Base-by-base conservation (phyloP, 1,140 invertebrate genomes). In the Psilanteris sp. region DNA sequence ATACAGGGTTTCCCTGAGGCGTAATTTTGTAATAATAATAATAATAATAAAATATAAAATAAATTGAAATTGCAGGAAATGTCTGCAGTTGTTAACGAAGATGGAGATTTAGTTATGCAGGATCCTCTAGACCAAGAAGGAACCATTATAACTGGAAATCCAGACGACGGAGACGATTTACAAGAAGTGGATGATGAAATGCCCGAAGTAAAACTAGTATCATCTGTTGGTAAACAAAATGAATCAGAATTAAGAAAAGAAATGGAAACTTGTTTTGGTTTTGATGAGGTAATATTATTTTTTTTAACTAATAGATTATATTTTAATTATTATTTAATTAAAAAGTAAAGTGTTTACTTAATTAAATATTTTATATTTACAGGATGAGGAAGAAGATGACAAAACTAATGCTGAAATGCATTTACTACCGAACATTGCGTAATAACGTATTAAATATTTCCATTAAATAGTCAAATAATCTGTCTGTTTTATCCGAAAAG, bases 191-290 rank as follows among this genome's bases (percentile, higher is more conserved):
- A 85, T 13, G 84, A 89, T 9, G 82, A 86, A 2, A 75, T 83
- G 44, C 79, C 64, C 0, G 81, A 85, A 4, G 73, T 88, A n/a
- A 87, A 88, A 74, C 54, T 85, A 5, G 85, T 86, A 46, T 54
- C 77, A 6, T 43, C 72, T 54, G 57, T 73, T 18, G 70, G 44
- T 84, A 83, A 77, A 77, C 89, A 80, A 85, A 89, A 64, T 59
- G 88, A 86, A 72, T 83, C 80, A 68, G 91, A 85, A 88, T 85
- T 81, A 70, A 91, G 80, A 10, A 92, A 92, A 75, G 93, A 94
- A 78, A 93, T 95, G 89, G 91, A 93, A 77, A 95, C 92, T 26
- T 96, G 94, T 82, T 96, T 96, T 83, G 95, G 95, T 9, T 96
- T 96, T 89, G 94, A 96, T 86, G 94, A 94, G 82, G 90, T 91